phyloP scores from a whole-genome alignment of 2,888 invertebrate genomes.

The Celastrina argiolus region DNA sequence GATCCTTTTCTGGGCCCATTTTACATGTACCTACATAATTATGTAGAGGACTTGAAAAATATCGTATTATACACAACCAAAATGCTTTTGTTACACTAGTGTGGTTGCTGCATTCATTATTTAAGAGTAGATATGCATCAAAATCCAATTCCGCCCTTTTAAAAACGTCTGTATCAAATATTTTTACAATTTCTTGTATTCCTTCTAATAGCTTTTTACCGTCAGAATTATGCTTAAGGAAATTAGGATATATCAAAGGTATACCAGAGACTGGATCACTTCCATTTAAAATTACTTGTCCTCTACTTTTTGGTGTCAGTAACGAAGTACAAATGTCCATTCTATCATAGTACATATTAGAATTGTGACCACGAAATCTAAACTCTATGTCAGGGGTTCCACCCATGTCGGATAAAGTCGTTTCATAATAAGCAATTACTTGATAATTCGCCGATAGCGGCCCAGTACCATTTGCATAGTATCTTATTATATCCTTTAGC shows the following conservation, averaged over 20 bases:
- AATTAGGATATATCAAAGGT: constrained; percentile 67
- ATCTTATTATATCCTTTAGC: constrained; percentile 62
- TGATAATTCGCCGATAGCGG: constrained; percentile 70
- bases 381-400: constrained; percentile 67
- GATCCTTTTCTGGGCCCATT: constrained; percentile 61
- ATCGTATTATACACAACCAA: constrained; percentile 68
- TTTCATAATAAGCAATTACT: constrained; percentile 63
- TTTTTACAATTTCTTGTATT: constrained; percentile 58
- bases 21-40: constrained; percentile 71
- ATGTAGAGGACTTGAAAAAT: constrained; percentile 65
- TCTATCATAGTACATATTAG: constrained; percentile 69
- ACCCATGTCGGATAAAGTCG: constrained; percentile 57
- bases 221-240: constrained; percentile 57
- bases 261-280: constrained; percentile 58
- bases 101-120: constrained; percentile 62
- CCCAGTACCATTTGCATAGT: constrained; percentile 61
- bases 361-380: constrained; percentile 65
- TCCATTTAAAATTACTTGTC: constrained; percentile 62
- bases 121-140: constrained; percentile 59
- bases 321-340: constrained; percentile 64
- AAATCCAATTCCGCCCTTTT: constrained; percentile 60
- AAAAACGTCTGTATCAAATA: constrained; percentile 70
- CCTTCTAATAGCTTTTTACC: constrained; percentile 64
- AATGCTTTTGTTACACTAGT: constrained; percentile 62
- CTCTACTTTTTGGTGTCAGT: constrained; percentile 66